Conservation (phyloP, 2,888 invertebrate species). For the Gandaritis pyraliata region DNA sequence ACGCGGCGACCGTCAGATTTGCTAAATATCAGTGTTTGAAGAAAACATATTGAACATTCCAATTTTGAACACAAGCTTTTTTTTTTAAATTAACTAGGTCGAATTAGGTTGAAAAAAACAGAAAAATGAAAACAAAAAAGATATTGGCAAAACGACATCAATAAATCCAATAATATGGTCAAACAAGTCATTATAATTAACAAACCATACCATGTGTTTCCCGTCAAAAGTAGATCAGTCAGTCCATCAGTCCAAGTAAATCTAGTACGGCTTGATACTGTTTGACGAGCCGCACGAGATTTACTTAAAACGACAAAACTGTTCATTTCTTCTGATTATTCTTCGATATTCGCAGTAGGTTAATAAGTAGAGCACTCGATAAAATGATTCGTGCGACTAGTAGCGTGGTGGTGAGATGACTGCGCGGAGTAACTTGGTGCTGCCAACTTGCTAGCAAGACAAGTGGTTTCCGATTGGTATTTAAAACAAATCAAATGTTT, state of each 20-base stretch:
- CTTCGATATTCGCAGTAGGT: conserved; percentile 4
- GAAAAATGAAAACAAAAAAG: too few species aligned
- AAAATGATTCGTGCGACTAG: conserved; percentile 27
- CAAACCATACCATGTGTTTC: conserved; percentile 17
- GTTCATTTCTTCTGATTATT: background rate
- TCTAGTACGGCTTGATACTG: conserved; percentile 63
- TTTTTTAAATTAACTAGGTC: too few species aligned
- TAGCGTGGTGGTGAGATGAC: conserved; percentile 45
- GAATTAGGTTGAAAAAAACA: too few species aligned
- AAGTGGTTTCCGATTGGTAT: background rate
- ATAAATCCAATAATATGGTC: too few species aligned
- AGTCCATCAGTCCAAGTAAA: conserved; percentile 64
- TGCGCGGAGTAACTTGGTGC: conserved; percentile 33
- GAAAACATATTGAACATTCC: too few species aligned
- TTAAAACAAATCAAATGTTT: background rate
- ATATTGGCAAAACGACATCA: too few species aligned
- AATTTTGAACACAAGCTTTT: too few species aligned
- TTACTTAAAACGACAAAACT: conserved; percentile 68
- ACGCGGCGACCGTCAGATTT: too few species aligned
- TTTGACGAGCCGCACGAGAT: conserved; percentile 77
- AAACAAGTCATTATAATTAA: background rate
- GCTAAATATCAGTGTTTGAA: too few species aligned
- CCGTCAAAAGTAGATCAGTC: conserved; percentile 36
- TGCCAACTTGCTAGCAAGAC: too few species aligned
- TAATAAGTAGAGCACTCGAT: background rate